Evolutionary conservation across 2,888 invertebrate genomes (phyloP), one percentile per base, ranked within the genome.

Genomic region (Protonemura montana): DNA sequence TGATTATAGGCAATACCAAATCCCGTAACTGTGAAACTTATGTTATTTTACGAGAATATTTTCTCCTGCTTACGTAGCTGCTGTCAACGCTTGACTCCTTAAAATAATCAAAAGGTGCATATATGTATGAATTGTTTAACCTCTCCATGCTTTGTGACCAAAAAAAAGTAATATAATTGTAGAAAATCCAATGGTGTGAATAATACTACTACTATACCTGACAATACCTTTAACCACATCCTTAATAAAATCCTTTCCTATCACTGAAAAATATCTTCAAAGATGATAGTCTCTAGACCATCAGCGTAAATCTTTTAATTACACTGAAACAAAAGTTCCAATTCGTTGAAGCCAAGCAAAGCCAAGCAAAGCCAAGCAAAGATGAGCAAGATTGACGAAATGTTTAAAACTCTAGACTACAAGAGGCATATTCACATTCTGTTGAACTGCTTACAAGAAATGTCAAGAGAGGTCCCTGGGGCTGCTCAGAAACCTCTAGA

Each of bases 381-480:
- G 3, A 35, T 35, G 35, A 35, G 10, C 5, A 35, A 3, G 16
- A 21, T 59, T 59, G 59, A 59, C 59, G 21, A 59, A 59, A 59
- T 59, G 59, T 59, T 59, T 10, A 59, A 59, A 59, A 59, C 59
- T 59, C 59, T 59, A 59, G 59, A 59, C 59, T 59, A 59, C 59
- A 13, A 3, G 59, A 59, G 59, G 13, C 21, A 59, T 10, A 59
- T 59, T 59, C 59, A 27, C 26, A 26, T 83, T 83, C 42, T 35
- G 76, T 84, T 84, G 84, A 84, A 59, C 27, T 84, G 84, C 59
- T 59, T 59, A 13, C 28, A 76, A 84, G 76, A 28, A 84, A 84
- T 84, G 84, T 84, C 84, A 76, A 82, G 82, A 26, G 35, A 82
- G 26, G 41, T 76, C 76, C 84, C 84, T 84, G 27, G 42, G 76